A percentile compares a stretch with the other conserved stretches of the same genome.
Evolutionary conservation across 1,140 invertebrate genomes (phyloP).

Genomic region (Yoshiicerus persimilis): DNA sequence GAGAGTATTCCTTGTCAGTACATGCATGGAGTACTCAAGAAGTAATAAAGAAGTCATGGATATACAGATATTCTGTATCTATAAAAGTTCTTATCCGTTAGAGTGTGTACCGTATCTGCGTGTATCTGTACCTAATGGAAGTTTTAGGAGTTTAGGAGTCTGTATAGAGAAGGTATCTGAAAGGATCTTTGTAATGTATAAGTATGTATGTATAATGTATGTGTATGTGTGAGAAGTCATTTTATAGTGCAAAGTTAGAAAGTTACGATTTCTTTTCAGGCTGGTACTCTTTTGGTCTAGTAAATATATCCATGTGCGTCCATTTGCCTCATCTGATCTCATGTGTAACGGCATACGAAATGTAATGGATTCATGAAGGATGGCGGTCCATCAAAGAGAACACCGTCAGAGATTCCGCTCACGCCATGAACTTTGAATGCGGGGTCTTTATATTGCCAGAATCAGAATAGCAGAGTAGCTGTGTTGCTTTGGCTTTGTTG

Average conservation of each 20-base stretch:
- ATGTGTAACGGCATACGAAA: constrained; percentile 27
- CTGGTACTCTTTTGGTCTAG: neutral
- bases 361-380: constrained; percentile 44
- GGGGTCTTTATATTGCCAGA: constrained; percentile 39
- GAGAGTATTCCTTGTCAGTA: neutral
- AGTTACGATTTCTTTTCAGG: neutral
- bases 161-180: neutral
- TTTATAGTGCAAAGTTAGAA: constrained; percentile 4
- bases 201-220: neutral
- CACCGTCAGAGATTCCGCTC: constrained; percentile 39
- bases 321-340: neutral
- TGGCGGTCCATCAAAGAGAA: constrained; percentile 40
- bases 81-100: neutral
- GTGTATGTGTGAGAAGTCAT: neutral
- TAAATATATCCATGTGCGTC: neutral
- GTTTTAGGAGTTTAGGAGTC: neutral
- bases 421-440: constrained; percentile 49
- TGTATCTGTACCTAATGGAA: neutral
- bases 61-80: too few relatives aligned
- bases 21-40: neutral
- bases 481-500: neutral
- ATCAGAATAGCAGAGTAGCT: constrained; percentile 35
- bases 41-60: too few relatives aligned
- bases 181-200: neutral
- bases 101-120: neutral